Evolutionary conservation across 1,140 invertebrate species (phyloP), one percentile per base, ranked within the genome.

Genomic region (Venturia canescens): DNA sequence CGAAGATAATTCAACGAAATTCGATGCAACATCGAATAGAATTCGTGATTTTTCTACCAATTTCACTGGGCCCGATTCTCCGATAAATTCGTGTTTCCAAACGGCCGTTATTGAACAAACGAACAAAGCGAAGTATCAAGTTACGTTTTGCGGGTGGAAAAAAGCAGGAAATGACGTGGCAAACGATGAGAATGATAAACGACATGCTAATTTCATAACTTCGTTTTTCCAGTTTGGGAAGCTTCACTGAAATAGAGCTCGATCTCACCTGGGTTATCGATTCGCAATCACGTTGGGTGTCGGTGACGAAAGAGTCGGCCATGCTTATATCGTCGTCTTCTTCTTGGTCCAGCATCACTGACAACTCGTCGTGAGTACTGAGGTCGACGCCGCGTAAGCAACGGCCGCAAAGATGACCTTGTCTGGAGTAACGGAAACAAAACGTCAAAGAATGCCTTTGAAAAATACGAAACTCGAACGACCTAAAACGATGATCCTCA

Each of bases 381-480:
- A 93, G 90, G 71, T 96, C 95, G 57, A 95, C 93, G 38, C 92
- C 93, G 34, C 96, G 93, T 29, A 97, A 91, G 87, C 96, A 97
- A 83, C 96, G 94, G 78, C 94, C 94, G 86, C 96, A 97, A 78
- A 97, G 92, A 86, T 96, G 95, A 4, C 96, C 96, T 93, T 96
- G 95, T 87, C 96, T 96, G 86, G 3, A 89, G 91, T 85, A 29
- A 82, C 57, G 50, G 60, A 60, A 81, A 31, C 18, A 81, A 78
- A 15, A n/a, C 57, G 15, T 6, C 29, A 18, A 44, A 26, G 15
- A 50, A 38, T 74, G 3, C 29, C 0, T 57, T 81, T 80, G 66
- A 70, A 80, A 76, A 70, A 80, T 23, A 71, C n/a, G n/a, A n/a
- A n/a, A n/a, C n/a, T n/a, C n/a, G n/a, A n/a, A n/a, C n/a, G n/a